A percentile compares a stretch with the other conserved stretches of the same genome.
phyloP scores from a whole-genome alignment of 2,797 vertebrate genomes.

The Geotrypetes seraphini region DNA sequence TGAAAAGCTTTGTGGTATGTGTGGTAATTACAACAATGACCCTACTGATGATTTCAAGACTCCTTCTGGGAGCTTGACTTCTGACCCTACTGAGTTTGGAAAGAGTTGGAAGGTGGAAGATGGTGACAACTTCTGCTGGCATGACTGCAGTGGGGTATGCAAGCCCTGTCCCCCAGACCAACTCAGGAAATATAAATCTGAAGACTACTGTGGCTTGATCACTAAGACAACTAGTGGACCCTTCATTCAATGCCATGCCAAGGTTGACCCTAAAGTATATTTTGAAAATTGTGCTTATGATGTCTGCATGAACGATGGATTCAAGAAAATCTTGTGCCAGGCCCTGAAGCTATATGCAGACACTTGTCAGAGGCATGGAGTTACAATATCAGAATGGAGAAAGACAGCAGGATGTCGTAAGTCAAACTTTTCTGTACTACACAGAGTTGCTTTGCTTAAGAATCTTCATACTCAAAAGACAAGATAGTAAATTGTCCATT shows the following conservation, averaged over 20 bases:
- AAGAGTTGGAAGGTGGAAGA: conserved; percentile 55
- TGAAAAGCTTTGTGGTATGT: conserved; percentile 58
- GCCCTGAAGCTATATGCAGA: conserved; percentile 51
- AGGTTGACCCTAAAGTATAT: conserved; percentile 47
- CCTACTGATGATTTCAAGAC: conserved; percentile 40
- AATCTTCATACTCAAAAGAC: too few species aligned
- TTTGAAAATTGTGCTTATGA: conserved; percentile 62
- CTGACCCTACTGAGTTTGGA: conserved; percentile 37
- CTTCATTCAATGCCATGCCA: conserved; percentile 49
- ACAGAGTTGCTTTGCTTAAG: too few species aligned
- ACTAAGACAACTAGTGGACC: conserved; percentile 9
- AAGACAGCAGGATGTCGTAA: conserved; percentile 54
- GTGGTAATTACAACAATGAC: conserved; percentile 65
- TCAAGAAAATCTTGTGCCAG: conserved; percentile 49
- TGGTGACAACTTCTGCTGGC: conserved; percentile 38
- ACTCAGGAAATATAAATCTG: conserved; percentile 10
- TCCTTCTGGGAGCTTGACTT: background rate
- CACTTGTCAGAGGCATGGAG: conserved; percentile 49
- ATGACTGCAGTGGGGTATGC: conserved; percentile 44
- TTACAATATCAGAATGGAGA: conserved; percentile 57
- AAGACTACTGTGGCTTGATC: conserved; percentile 15
- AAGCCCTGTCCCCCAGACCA: conserved; percentile 37
- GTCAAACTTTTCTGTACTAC: too few species aligned
- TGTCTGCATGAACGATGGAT: conserved; percentile 51
- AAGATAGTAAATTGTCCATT: too few species aligned